These are phyloP conservation scores for Scolopax rusticola DNA, from an alignment of 2,797 vertebrate species.

Conservation along the genomic window DNA sequence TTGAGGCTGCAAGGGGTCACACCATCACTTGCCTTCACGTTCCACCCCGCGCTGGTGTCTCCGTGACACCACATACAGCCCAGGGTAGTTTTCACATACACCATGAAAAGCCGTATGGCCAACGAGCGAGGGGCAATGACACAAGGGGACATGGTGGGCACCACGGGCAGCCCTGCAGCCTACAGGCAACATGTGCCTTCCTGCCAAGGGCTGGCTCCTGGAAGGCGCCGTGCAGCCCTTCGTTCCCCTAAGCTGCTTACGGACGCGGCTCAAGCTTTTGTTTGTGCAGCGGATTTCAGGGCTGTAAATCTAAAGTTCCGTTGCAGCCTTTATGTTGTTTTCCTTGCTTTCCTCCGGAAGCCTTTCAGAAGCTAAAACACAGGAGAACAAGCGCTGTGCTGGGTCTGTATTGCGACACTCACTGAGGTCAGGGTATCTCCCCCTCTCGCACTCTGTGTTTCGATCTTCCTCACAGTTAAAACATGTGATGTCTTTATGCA, in stretches of 20 bases:
- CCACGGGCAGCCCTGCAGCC: fast-evolving
- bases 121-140: background rate
- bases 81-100: background rate
- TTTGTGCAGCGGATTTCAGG: background rate
- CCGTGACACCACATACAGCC: background rate
- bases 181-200: background rate
- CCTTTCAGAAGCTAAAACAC: background rate
- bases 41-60: too few relatives aligned
- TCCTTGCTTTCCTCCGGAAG: background rate
- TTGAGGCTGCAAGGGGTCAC: background rate
- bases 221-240: background rate
- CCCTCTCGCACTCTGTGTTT: background rate
- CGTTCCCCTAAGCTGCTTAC: background rate
- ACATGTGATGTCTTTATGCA: background rate
- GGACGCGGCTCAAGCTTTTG: background rate
- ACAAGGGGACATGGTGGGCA: background rate
- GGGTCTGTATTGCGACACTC: background rate
- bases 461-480: background rate
- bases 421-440: background rate
- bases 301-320: background rate
- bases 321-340: background rate
- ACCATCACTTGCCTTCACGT: background rate
- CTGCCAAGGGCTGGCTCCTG: background rate
- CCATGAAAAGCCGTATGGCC: background rate
- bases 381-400: fast-evolving